Percentiles rank a stretch among this genome's conserved stretches.
phyloP scores from a whole-genome alignment of 1,140 invertebrate genomes.

The Rhopalosiphum maidis region DNA sequence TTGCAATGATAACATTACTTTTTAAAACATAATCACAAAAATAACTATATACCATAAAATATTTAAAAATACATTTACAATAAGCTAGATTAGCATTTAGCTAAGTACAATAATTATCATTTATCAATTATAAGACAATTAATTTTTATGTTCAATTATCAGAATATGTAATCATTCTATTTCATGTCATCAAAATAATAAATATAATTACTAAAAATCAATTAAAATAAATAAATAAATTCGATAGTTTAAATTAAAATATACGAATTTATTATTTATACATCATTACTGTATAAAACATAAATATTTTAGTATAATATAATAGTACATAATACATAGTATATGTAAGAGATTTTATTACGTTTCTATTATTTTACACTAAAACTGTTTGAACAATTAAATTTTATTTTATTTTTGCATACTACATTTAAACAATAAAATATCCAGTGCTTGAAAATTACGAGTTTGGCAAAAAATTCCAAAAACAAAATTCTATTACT shows the following conservation, averaged over 20 bases:
- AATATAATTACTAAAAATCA: background rate
- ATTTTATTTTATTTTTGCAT: background rate
- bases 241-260: background rate
- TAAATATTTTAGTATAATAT: background rate
- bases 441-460: background rate
- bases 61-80: background rate
- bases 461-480: background rate
- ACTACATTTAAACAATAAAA: background rate
- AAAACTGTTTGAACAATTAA: background rate
- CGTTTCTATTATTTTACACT: background rate
- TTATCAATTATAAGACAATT: background rate
- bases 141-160: background rate
- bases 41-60: background rate
- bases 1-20: slow-evolving; percentile 1
- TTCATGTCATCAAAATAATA: background rate
- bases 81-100: background rate
- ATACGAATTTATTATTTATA: background rate
- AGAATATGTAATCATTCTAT: background rate
- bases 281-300: background rate
- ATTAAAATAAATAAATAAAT: slow-evolving; percentile 6
- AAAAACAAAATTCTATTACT: background rate
- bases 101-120: background rate
- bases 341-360: background rate
- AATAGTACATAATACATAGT: background rate
- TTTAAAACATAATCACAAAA: slow-evolving; percentile 17